A percentile compares a stretch with the other conserved stretches of the same genome.
These are phyloP conservation scores for Oxygymnocypris stewartii DNA, from an alignment of 2,113 vertebrate genomes.

Conservation along the genomic window DNA sequence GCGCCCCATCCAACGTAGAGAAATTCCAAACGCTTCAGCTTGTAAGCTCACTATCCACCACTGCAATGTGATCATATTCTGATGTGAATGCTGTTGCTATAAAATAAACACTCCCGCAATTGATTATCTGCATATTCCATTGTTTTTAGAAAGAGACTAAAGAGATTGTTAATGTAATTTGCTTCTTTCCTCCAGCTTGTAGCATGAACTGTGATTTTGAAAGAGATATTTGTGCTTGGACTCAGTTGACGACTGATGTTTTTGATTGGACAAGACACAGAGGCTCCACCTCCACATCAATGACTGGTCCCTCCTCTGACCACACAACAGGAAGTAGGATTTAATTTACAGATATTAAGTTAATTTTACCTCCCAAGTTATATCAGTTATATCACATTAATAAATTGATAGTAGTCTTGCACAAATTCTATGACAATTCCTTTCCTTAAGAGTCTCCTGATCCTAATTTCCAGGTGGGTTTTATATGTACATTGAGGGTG, in stretches of 20 bases:
- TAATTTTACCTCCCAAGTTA: background rate
- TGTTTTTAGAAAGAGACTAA: background rate
- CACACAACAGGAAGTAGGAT: constrained; percentile 61
- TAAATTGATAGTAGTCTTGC: background rate
- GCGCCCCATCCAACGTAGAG: background rate
- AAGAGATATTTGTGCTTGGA: constrained; percentile 72
- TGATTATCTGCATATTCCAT: background rate
- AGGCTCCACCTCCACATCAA: constrained; percentile 59
- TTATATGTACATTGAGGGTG: constrained; percentile 76
- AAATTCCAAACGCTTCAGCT: background rate
- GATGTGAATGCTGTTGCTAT: background rate
- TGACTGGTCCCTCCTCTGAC: constrained; percentile 61
- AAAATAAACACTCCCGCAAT: too few relatives aligned
- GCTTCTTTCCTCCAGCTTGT: constrained; percentile 60
- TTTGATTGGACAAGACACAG: constrained; percentile 69
- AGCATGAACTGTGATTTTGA: constrained; percentile 75
- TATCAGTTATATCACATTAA: too few relatives aligned
- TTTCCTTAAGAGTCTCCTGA: too few relatives aligned
- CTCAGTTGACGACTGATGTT: constrained; percentile 72
- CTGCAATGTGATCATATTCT: background rate
- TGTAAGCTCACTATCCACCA: background rate
- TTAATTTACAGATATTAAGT: background rate
- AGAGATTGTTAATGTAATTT: fast-evolving
- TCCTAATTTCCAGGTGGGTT: constrained; percentile 72
- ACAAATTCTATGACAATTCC: too few relatives aligned